These are phyloP conservation scores for Hycleus cichorii DNA, from an alignment of 1,140 invertebrate species.

Conservation along the genomic window DNA sequence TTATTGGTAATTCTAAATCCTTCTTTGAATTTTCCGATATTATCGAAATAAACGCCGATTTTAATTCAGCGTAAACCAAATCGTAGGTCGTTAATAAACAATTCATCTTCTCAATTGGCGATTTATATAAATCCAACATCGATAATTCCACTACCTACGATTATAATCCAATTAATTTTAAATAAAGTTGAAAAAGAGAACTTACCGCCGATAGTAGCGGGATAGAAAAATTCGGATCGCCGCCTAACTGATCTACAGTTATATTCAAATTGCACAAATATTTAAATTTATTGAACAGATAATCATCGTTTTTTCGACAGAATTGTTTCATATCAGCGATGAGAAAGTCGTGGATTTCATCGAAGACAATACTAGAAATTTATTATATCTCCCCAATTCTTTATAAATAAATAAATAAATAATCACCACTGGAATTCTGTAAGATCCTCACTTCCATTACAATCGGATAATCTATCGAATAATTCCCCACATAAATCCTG, in stretches of 20 bases:
- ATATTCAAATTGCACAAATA: conserved; percentile 21
- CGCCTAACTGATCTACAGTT: conserved; percentile 24
- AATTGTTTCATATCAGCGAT: conserved; percentile 14
- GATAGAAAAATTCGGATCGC: conserved; percentile 23
- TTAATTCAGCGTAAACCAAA: conserved; percentile 35
- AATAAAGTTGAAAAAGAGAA: neutral
- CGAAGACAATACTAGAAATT: conserved; percentile 25
- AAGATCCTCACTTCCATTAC: neutral
- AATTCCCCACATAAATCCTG: neutral
- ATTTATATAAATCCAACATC: conserved; percentile 28
- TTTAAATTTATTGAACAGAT: conserved; percentile 22
- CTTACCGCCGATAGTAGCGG: conserved; percentile 27
- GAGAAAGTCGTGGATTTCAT: conserved; percentile 21
- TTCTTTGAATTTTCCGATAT: conserved; percentile 30
- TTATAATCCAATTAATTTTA: neutral
- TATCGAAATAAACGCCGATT: conserved; percentile 28
- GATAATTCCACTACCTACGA: conserved; percentile 37
- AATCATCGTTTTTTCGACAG: conserved; percentile 19
- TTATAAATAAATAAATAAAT: conserved; percentile 8
- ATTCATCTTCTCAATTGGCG: conserved; percentile 31
- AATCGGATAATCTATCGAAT: neutral
- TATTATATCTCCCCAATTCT: neutral
- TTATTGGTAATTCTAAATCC: conserved; percentile 30
- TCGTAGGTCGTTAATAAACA: conserved; percentile 33
- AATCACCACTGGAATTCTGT: neutral